A percentile compares a stretch with the other conserved stretches of the same genome.
phyloP scores from a whole-genome alignment of 2,888 invertebrate species.

The Thera obeliscata region DNA sequence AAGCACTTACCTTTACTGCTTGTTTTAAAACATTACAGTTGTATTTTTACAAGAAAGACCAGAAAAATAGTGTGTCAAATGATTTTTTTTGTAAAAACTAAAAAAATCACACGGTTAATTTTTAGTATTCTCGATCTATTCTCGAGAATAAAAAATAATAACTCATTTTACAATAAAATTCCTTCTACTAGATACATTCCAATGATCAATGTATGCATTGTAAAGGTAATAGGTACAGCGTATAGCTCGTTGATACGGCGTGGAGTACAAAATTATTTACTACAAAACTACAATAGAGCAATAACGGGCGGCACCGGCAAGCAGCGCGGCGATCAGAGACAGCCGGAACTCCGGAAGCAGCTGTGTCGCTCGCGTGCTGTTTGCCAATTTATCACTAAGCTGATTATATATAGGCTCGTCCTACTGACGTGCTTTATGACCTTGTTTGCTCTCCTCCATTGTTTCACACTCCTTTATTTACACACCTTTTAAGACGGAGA shows the following conservation, averaged over 20 bases:
- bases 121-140: too few species aligned
- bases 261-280: conserved; percentile 20
- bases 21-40: conserved; percentile 12
- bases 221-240: neutral
- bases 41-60: too few species aligned
- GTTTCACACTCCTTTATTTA: conserved; percentile 74
- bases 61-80: too few species aligned
- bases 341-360: conserved; percentile 68
- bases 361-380: conserved; percentile 82
- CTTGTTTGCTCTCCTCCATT: conserved; percentile 75
- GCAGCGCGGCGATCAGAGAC: conserved; percentile 37
- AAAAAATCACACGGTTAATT: too few species aligned
- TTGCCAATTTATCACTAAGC: conserved; percentile 85
- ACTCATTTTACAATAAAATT: too few species aligned
- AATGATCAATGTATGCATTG: too few species aligned
- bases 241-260: neutral
- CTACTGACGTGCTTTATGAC: conserved; percentile 78
- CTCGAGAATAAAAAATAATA: too few species aligned
- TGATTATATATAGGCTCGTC: conserved; percentile 82
- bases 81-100: too few species aligned
- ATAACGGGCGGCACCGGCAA: conserved; percentile 32
- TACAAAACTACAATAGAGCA: conserved; percentile 27
- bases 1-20: conserved; percentile 23
- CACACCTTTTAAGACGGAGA: conserved; percentile 60
- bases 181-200: too few species aligned